Base-by-base conservation (phyloP, 2,113 vertebrate genomes). In the Pyxicephalus adspersus region DNA sequence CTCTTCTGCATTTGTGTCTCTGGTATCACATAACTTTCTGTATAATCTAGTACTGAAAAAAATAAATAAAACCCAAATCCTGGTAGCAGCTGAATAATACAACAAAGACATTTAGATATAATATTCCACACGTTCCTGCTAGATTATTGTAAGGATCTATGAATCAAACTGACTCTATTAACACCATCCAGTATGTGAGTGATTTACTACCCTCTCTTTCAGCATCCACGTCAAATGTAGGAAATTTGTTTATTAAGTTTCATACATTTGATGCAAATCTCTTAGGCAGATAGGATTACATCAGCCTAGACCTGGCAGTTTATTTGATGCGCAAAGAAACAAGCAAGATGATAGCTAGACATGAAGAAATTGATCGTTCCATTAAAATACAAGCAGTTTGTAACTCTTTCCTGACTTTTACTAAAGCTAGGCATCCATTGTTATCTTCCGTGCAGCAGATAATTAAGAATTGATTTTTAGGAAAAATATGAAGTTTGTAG, bases 161-260 rank as follows among this genome's bases (percentile, higher is more conserved):
- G 77, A 79, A 79, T 79, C 77, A 79, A 70, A 57, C 64, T 45
- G 52, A 70, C 77, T 79, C 77, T 79, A 79, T 79, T 79, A 79
- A 79, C 77, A 79, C 65, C 65, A 57, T 50, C 77, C 77, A 70
- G 54, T 50, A 79, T 79, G 77, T 70, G 77, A 70, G 64, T 79
- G 64, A 79, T 79, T 79, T 70, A 79, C 77, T 68, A 79, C 55
- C 65, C 29, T 70, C 65, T 79, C 65, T 57, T 70, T 70, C 65
- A 60, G 77, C 77, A 61, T 61, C 65, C 65, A 50, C 65, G 65
- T 68, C 77, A 79, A 79, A 79, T 70, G 55, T 68, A 79, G 70
- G 64, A 79, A 70, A 79, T 79, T 79, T 79, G 77, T 79, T 79
- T 79, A 79, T 79, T 79, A 68, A 70, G 29, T 70, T 68, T 70